Evolutionary conservation across 2,888 invertebrate species (phyloP), one percentile per base, ranked within the genome.

Genomic region (Chrysopilus asiliformis): DNA sequence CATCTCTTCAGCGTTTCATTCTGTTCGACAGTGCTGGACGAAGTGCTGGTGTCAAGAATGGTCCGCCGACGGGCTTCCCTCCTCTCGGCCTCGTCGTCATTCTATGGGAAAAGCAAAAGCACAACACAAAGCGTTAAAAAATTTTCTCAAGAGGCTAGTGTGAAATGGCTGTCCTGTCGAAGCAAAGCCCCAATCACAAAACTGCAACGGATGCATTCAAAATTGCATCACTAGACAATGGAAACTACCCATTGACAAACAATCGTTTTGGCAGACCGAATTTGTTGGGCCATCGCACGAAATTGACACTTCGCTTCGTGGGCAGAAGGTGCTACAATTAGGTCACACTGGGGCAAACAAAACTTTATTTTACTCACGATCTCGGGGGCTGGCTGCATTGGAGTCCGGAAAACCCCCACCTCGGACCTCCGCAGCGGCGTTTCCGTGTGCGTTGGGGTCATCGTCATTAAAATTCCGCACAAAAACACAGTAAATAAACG

Each of bases 1-100:
- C 84, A 84, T 43, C 76, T 76, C 43, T 77, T 70, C 45, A 81
- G 74, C 45, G 81, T 81, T 47, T 80, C 79, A 54, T 72, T 73
- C 36, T 74, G 53, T 42, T 58, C 57, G 13, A 57, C 43, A 3
- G 53, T 48, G 29, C 48, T 44, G 18, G 47, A 32, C 4, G 42
- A 24, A 4, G 49, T 48, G 41, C 45, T 34, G n/a, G 45, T 44
- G 6, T 36, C 33, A 2, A 45, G 36, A 35, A 44, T 35, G 10
- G 60, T 53, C 17, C 55, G 53, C 29, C 53, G 51, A 7, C 62
- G 50, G 2, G 58, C 55, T 60, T 68, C 44, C 44, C 59, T 68
- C 14, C 74, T 61, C 45, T 74, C 74, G 1, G 71, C 72, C 46
- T 74, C 74, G 53, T 75, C 74, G 50, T 75, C 74, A 50, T 74